Percentiles rank a stretch among this genome's conserved stretches.
These are phyloP conservation scores for Tokudaia tokunoshimensis DNA, from an alignment of 2,797 vertebrate genomes.

Conservation along the genomic window DNA sequence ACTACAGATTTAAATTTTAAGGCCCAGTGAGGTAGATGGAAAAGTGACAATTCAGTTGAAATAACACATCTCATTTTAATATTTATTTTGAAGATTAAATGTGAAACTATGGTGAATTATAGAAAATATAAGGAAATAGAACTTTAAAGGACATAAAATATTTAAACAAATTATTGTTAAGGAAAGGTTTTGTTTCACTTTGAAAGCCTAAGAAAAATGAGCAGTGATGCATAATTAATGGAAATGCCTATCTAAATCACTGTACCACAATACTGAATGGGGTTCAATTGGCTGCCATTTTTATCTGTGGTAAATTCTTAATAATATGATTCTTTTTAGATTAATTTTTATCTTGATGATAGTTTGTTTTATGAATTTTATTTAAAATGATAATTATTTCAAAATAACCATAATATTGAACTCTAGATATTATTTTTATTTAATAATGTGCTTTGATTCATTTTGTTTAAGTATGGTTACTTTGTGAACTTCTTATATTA, in stretches of 20 bases:
- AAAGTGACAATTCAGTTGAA: constrained; percentile 34
- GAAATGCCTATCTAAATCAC: constrained; percentile 36
- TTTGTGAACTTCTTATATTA: constrained; percentile 70
- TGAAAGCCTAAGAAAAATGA: constrained; percentile 32
- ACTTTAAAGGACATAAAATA: not conserved
- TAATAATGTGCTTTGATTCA: not conserved
- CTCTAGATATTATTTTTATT: not conserved
- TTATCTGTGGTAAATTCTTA: constrained; percentile 17
- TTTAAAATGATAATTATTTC: not conserved
- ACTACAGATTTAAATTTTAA: not conserved
- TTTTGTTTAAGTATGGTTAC: constrained; percentile 57
- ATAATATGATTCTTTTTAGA: constrained; percentile 29
- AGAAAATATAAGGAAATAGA: not conserved
- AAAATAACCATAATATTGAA: not conserved
- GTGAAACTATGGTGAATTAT: not conserved
- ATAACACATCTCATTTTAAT: not conserved
- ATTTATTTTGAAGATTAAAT: constrained; percentile 30
- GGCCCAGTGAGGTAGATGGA: not conserved
- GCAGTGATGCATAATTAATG: constrained; percentile 33
- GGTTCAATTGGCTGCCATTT: not conserved
- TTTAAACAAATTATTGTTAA: not conserved
- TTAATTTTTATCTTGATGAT: not conserved
- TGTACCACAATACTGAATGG: not conserved
- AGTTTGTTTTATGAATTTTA: not conserved
- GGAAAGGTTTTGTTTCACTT: constrained; percentile 29